phyloP scores from a whole-genome alignment of 2,888 invertebrate species.

The Galerucella pusilla region DNA sequence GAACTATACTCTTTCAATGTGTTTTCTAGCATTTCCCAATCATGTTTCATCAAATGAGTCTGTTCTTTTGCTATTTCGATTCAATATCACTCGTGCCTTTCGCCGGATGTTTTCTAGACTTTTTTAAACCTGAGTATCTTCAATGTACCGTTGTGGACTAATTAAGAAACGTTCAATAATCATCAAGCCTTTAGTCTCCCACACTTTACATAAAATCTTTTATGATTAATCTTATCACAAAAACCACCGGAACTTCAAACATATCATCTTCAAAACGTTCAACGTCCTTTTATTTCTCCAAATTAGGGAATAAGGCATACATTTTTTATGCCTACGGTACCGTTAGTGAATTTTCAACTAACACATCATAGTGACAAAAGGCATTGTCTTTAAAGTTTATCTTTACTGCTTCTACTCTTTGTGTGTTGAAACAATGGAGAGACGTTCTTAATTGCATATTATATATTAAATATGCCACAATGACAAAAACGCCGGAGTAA shows the following conservation, averaged over 20 bases:
- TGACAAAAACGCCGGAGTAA: conserved; percentile 51
- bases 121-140: too few relatives aligned
- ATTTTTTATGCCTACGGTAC: conserved; percentile 13
- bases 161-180: too few relatives aligned
- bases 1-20: too few relatives aligned
- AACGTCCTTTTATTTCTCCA: neutral
- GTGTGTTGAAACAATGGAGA: conserved; percentile 56
- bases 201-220: too few relatives aligned
- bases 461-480: conserved; percentile 61
- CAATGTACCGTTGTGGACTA: too few relatives aligned
- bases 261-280: neutral
- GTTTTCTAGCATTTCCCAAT: too few relatives aligned
- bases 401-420: conserved; percentile 56
- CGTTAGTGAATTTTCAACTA: conserved; percentile 53
- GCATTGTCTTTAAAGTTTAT: conserved; percentile 60
- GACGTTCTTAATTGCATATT: conserved; percentile 61
- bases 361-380: conserved; percentile 57
- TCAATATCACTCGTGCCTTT: too few relatives aligned
- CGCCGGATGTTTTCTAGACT: too few relatives aligned
- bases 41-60: too few relatives aligned
- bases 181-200: too few relatives aligned
- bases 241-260: neutral
- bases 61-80: too few relatives aligned
- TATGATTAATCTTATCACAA: too few relatives aligned
- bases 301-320: neutral